These are phyloP conservation scores for Tiliqua scincoides DNA, from an alignment of 2,113 vertebrate genomes.

Conservation along the genomic window DNA sequence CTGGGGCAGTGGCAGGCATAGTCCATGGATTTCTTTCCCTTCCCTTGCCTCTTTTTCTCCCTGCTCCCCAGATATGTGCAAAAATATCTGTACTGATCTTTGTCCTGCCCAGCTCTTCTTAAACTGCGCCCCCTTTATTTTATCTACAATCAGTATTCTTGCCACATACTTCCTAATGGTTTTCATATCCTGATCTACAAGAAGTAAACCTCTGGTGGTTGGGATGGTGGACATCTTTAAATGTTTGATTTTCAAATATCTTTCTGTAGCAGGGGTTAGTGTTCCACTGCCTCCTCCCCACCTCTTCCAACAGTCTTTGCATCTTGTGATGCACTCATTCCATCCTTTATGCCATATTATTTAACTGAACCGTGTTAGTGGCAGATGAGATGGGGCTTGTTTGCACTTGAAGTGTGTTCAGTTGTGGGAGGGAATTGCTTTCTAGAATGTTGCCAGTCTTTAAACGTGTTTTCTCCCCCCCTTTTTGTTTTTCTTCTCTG, in stretches of 20 bases:
- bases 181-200: neutral
- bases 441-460: neutral
- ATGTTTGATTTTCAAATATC: neutral
- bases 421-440: neutral
- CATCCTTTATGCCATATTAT: neutral
- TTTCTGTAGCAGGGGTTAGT: neutral
- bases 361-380: neutral
- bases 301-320: neutral
- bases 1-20: neutral
- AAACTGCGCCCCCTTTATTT: neutral
- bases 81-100: neutral
- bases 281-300: neutral
- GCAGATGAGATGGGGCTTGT: no score
- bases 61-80: neutral
- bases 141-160: neutral
- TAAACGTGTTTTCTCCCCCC: slow-evolving; percentile 34
- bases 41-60: neutral
- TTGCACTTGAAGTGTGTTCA: neutral
- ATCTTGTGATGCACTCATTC: neutral
- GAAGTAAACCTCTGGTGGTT: neutral
- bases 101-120: neutral
- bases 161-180: neutral
- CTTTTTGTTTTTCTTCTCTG: slow-evolving; percentile 52
- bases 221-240: neutral
- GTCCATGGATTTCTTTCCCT: neutral